These are phyloP conservation scores for Andrena praecox DNA, from an alignment of 2,888 invertebrate genomes.

Conservation along the genomic window DNA sequence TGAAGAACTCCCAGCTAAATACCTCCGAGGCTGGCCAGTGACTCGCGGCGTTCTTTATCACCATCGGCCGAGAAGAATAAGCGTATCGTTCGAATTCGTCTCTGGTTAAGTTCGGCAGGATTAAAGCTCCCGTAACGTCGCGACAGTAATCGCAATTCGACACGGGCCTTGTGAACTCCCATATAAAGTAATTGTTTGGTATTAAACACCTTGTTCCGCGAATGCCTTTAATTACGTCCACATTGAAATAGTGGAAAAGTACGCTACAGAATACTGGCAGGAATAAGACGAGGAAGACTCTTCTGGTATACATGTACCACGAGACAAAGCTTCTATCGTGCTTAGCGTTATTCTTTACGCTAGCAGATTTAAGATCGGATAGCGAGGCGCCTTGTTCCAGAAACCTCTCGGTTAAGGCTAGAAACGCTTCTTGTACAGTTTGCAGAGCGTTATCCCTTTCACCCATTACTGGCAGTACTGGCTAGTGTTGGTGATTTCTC, in stretches of 20 bases:
- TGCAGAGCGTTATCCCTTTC: slow-evolving; percentile 46
- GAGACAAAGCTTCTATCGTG: slow-evolving; percentile 41
- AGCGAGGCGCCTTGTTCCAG: slow-evolving; percentile 73
- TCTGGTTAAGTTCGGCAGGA: slow-evolving; percentile 89
- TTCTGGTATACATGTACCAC: slow-evolving; percentile 53
- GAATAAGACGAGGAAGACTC: slow-evolving; percentile 53
- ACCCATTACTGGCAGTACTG: slow-evolving; percentile 45
- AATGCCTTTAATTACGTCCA: slow-evolving; percentile 76
- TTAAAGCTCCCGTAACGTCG: slow-evolving; percentile 89
- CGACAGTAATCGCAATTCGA: slow-evolving; percentile 93
- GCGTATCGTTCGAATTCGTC: slow-evolving; percentile 90
- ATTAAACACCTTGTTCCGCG: slow-evolving; percentile 89
- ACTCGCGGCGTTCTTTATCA: slow-evolving; percentile 90
- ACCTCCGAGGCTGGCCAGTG: slow-evolving; percentile 91
- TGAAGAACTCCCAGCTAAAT: slow-evolving; percentile 90
- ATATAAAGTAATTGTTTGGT: slow-evolving; percentile 93
- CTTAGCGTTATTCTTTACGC: slow-evolving; percentile 27
- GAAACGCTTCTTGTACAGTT: slow-evolving; percentile 72
- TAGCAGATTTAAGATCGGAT: slow-evolving; percentile 69
- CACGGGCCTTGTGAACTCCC: slow-evolving; percentile 94
- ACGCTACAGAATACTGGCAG: slow-evolving; percentile 74
- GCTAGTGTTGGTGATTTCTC: slow-evolving; percentile 1
- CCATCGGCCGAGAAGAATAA: slow-evolving; percentile 92
- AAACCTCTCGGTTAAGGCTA: slow-evolving; percentile 72
- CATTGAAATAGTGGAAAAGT: slow-evolving; percentile 68